These are phyloP conservation scores for Erinaceus europaeus DNA, from an alignment of 2,113 vertebrate species.

Conservation along the genomic window DNA sequence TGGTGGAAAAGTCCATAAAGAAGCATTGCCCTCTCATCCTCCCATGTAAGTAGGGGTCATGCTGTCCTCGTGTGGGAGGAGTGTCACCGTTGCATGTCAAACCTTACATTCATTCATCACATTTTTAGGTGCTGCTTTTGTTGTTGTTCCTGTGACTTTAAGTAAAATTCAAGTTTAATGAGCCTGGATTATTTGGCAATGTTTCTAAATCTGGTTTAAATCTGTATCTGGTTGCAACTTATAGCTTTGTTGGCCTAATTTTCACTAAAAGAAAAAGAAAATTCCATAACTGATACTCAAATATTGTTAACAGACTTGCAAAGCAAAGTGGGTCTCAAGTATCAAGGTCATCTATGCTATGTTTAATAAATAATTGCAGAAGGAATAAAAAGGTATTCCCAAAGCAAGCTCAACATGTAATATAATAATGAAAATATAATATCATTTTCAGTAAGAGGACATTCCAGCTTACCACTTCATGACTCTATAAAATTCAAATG, in stretches of 20 bases:
- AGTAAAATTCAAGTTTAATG: constrained; percentile 26
- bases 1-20: constrained; percentile 50
- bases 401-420: not conserved
- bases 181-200: not conserved
- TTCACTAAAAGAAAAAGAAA: not conserved
- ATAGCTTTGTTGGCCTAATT: not conserved
- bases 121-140: not conserved
- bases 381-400: not conserved
- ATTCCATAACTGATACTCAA: not conserved
- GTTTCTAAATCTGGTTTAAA: not conserved
- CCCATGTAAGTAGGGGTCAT: not conserved
- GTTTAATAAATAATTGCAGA: not conserved
- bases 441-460: not conserved
- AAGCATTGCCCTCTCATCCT: not conserved
- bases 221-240: not conserved
- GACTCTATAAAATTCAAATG: not conserved
- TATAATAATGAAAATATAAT: not conserved
- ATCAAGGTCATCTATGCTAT: not conserved
- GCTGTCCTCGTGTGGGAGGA: not conserved
- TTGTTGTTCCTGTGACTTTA: not conserved
- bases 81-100: not conserved
- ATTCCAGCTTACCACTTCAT: not conserved
- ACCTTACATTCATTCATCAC: constrained; percentile 12
- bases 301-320: not conserved
- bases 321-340: not conserved